Conservation (phyloP, 2,797 vertebrate species). For the Oryzias sinensis region DNA sequence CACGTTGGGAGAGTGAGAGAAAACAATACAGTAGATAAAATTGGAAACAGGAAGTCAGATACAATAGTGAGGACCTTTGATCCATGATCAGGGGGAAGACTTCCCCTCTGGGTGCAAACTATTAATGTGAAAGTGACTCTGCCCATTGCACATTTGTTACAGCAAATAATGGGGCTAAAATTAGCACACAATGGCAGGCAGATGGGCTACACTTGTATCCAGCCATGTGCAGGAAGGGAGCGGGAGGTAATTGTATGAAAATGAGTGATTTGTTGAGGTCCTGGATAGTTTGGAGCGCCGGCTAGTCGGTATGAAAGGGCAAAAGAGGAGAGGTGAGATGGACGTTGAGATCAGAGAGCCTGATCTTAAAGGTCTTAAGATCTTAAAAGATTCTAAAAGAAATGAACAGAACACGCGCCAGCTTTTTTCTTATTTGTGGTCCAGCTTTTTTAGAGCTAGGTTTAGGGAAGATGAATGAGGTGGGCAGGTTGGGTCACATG, state of each 20-base stretch:
- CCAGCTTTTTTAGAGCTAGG: neutral
- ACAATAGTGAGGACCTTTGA: constrained; percentile 97
- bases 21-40: constrained; percentile 85
- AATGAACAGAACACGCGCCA: neutral
- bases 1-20: constrained; percentile 71
- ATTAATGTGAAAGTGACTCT: constrained; percentile 87
- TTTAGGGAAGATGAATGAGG: neutral
- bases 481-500: neutral
- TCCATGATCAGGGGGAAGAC: constrained; percentile 82
- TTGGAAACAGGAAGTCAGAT: constrained; percentile 87
- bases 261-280: constrained; percentile 79
- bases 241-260: constrained; percentile 81
- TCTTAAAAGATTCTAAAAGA: neutral
- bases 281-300: constrained; percentile 64
- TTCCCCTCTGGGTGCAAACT: constrained; percentile 78
- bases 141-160: constrained; percentile 80
- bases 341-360: constrained; percentile 21
- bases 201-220: constrained; percentile 77
- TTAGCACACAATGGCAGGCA: constrained; percentile 94
- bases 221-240: constrained; percentile 81
- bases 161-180: constrained; percentile 90
- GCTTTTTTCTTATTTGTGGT: constrained; percentile 1
- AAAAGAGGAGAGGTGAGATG: constrained; percentile 30
- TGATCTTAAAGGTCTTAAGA: constrained; percentile 22
- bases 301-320: constrained; percentile 49